Base-by-base conservation (phyloP, 1,140 invertebrate genomes). In the Drosophila murphyi region DNA sequence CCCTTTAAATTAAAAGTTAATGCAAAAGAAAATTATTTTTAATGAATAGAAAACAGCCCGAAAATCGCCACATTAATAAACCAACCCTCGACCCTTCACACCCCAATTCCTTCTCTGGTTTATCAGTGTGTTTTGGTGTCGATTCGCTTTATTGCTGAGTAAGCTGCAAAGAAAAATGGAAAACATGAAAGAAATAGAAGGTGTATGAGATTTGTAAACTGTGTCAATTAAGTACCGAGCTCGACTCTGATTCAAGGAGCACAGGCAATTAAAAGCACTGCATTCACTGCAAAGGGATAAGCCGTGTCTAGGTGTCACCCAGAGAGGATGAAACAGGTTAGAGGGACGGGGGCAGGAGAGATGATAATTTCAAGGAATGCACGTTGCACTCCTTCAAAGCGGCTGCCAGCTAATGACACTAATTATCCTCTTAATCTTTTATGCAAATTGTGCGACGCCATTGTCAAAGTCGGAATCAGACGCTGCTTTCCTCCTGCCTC, bases 21-120 rank as follows among this genome's bases (percentile, higher is more conserved):
- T 87, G 83, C 82, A 72, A 83, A 83, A 87, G 80, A 87, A 87
- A 87, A 87, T 87, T 87, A 87, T 88, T 87, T 87, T 87, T 87
- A 87, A 87, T 87, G 83, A 87, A 88, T 88, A 88, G 83, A 87
- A 87, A 87, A 87, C 83, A 87, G 76, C 68, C 60, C 63, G 67
- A 88, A 82, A 88, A 87, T 82, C 83, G 69, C 55, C 79, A 60
- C 76, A 80, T 80, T 88, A 82, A 80, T 82, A 74, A 75, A 52
- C 7, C 56, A 71, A 63, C 59, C 59, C 60, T 37, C 12, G 41
- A 54, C 10, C 67, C 52, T 52, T 62, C 12, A 3, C 41, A 12
- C 34, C 54, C 50, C 4, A 43, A n/a, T 10, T 5, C 10, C 34
- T 2, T 3, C n/a, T 29, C 31, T 0, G 10, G 31, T 63, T 20